phyloP scores from a whole-genome alignment of 2,797 vertebrate species.

The Sebastes nivosus region DNA sequence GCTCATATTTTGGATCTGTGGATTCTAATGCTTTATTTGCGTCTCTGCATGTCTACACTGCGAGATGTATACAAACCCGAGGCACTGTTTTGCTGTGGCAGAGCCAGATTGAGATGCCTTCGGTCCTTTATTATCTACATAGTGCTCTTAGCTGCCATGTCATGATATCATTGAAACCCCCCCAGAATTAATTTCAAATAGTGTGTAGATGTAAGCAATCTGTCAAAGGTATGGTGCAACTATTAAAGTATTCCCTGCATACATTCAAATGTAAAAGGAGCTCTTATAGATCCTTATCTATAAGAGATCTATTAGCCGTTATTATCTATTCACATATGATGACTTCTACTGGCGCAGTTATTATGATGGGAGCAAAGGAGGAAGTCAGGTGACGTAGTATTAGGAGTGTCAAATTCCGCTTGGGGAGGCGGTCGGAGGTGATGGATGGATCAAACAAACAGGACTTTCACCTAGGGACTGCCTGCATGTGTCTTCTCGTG shows the following conservation, averaged over 20 bases:
- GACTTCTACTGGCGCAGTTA: too few species aligned
- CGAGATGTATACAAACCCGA: constrained; percentile 20
- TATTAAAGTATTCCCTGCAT: not conserved
- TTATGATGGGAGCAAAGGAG: too few species aligned
- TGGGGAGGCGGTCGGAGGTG: too few species aligned
- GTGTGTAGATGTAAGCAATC: not conserved
- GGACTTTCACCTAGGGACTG: too few species aligned
- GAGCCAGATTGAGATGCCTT: constrained; percentile 4
- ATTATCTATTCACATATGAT: too few species aligned
- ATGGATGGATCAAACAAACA: too few species aligned
- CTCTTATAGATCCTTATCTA: not conserved
- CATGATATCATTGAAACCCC: not conserved
- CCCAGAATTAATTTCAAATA: not conserved
- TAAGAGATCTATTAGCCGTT: too few species aligned
- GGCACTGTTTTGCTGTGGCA: constrained; percentile 21
- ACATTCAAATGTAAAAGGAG: not conserved
- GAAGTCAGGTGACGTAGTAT: too few species aligned
- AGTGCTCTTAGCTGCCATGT: not conserved
- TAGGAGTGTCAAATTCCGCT: too few species aligned
- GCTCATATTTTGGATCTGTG: constrained; percentile 35
- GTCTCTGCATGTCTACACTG: constrained; percentile 21
- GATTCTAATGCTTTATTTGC: constrained; percentile 19
- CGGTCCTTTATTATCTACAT: not conserved
- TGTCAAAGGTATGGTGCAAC: not conserved
- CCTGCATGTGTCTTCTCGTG: too few species aligned